Conservation (phyloP, 2,888 invertebrate genomes). For the Cataglyphis cursor region DNA sequence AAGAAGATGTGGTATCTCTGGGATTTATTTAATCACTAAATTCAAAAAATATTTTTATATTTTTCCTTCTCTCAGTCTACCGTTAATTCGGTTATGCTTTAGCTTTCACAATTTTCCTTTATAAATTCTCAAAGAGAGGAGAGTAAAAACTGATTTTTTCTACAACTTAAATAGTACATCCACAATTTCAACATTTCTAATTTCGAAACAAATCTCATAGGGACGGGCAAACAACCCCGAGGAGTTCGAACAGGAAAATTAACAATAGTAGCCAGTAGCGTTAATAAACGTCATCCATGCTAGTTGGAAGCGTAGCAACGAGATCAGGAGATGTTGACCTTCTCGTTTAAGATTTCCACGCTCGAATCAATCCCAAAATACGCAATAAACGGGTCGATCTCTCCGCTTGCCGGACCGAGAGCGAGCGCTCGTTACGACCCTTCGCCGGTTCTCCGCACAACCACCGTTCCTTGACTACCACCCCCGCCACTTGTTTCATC, state of each 20-base stretch:
- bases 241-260: neutral
- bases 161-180: neutral
- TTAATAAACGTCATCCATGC: slow-evolving; percentile 43
- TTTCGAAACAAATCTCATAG: slow-evolving; percentile 31
- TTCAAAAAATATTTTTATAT: neutral
- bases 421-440: slow-evolving; percentile 55
- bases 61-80: neutral
- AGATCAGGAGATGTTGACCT: slow-evolving; percentile 43
- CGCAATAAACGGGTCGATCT: slow-evolving; percentile 64
- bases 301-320: slow-evolving; percentile 25
- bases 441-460: slow-evolving; percentile 30
- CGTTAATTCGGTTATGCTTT: neutral
- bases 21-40: neutral
- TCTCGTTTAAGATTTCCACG: slow-evolving; percentile 64
- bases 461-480: slow-evolving; percentile 28
- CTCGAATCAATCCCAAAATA: slow-evolving; percentile 65
- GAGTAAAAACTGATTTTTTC: slow-evolving; percentile 10
- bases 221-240: slow-evolving; percentile 23
- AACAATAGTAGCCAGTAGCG: slow-evolving; percentile 16
- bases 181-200: slow-evolving; percentile 26
- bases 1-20: neutral
- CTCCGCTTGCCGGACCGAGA: slow-evolving; percentile 12
- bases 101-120: neutral
- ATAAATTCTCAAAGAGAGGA: neutral
- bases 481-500: slow-evolving; percentile 41